Evolutionary conservation across 2,113 vertebrate species (phyloP).

Genomic region (Polypterus senegalus): DNA sequence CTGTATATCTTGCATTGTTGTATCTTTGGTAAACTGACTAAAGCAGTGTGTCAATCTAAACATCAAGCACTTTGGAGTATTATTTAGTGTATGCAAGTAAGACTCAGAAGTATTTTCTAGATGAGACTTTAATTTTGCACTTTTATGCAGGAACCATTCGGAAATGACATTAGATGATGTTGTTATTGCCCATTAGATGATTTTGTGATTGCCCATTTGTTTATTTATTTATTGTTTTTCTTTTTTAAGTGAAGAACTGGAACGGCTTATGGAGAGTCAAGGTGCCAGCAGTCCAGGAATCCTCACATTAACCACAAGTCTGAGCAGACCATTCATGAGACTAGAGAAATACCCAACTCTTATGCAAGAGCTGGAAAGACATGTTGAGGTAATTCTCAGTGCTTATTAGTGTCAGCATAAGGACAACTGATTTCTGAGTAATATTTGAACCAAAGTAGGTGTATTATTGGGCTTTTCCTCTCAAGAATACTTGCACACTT

Average conservation of each 20-base stretch:
- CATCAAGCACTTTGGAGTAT: no score
- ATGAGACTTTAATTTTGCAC: no score
- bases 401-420: not conserved
- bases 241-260: slow-evolving; percentile 74
- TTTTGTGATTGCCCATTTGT: not conserved
- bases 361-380: slow-evolving; percentile 87
- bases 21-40: no score
- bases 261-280: slow-evolving; percentile 91
- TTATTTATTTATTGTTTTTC: slow-evolving; percentile 5
- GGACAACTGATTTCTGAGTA: no score
- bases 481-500: no score
- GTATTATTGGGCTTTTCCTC: no score
- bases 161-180: not conserved
- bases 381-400: slow-evolving; percentile 71
- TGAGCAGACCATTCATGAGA: slow-evolving; percentile 93
- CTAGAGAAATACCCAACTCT: slow-evolving; percentile 87
- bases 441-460: no score
- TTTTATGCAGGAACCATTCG: not conserved
- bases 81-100: no score
- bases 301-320: slow-evolving; percentile 81
- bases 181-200: not conserved
- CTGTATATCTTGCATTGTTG: no score
- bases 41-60: no score
- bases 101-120: no score
- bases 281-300: slow-evolving; percentile 73